Evolutionary conservation across 2,888 invertebrate species (phyloP), one percentile per base, ranked within the genome.

Genomic region (Boloria selene): DNA sequence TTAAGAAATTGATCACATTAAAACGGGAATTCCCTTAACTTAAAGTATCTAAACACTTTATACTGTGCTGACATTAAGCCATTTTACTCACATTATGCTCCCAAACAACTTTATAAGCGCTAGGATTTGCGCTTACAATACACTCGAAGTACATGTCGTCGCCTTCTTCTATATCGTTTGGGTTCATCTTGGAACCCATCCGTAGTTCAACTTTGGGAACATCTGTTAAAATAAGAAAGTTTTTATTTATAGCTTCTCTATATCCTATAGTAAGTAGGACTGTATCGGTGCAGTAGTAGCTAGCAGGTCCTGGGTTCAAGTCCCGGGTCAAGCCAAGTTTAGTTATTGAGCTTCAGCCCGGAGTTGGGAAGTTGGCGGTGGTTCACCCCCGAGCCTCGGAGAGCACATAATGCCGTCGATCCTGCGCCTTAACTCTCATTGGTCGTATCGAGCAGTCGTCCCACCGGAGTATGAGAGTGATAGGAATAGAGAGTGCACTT

Each of bases 71-170:
- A 58, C 47, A 67, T 67, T 67, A 67, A 70, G 67, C 62, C 64
- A 68, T 67, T 61, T 64, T 76, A 88, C 92, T 91, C 74, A 93
- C 93, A 72, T 93, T 87, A 77, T 93, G 92, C 73, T 92, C 92
- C 93, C 93, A 93, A 49, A 93, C 85, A 72, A 93, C 87, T 85
- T 93, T 93, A 76, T 92, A 92, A 71, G 91, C 90, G n/a, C 90
- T 89, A n/a, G 93, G 93, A 75, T 92, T 90, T 54, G 93, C 90
- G 60, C 81, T 81, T 42, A 93, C 92, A 55, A 82, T 81, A 74
- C 93, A 93, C 70, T 90, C 90, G 66, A 93, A 93, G 76, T 92
- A 92, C 3, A 91, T 92, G 70, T 92, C 92, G 65, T 92, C 92
- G 0, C 90, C 91, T 77, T 92, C 92, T 75, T 92, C 92, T 17